Percentiles rank a stretch among this genome's conserved stretches.
Evolutionary conservation across 2,113 vertebrate genomes (phyloP).

Genomic region (Boulengerochromis microlepis): DNA sequence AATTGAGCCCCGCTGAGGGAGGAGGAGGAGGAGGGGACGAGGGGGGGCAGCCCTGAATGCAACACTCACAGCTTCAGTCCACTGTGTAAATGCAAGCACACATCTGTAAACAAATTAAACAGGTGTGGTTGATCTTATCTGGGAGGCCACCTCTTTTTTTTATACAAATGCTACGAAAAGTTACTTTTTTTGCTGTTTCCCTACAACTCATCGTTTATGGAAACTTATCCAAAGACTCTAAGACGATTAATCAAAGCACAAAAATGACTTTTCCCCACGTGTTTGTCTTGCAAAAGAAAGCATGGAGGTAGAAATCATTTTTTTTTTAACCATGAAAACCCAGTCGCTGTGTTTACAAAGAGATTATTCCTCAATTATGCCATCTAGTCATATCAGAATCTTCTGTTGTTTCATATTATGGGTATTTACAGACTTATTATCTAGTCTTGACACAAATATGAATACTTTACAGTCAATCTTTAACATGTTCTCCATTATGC

Average conservation of each 20-base stretch:
- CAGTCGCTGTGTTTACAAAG: neutral
- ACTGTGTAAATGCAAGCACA: neutral
- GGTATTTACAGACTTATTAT: neutral
- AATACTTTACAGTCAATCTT: neutral
- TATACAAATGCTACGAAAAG: neutral
- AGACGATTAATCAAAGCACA: neutral
- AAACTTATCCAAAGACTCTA: neutral
- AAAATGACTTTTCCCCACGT: neutral
- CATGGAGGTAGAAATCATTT: neutral
- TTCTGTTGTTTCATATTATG: slow-evolving; percentile 1
- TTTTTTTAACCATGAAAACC: neutral
- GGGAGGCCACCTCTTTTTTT: neutral
- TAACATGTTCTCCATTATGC: neutral
- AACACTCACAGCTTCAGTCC: neutral
- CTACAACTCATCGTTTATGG: neutral
- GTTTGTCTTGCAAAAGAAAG: neutral
- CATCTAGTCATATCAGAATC: neutral
- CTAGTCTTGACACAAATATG: slow-evolving; percentile 1
- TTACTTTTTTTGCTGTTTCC: neutral
- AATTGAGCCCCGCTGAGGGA: slow-evolving; percentile 20
- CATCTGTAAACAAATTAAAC: neutral
- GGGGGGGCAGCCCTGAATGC: neutral
- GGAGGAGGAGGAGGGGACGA: neutral
- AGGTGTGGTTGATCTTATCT: neutral
- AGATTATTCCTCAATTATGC: neutral